These are phyloP conservation scores for Aix galericulata DNA, from an alignment of 2,113 vertebrate species.

Conservation along the genomic window DNA sequence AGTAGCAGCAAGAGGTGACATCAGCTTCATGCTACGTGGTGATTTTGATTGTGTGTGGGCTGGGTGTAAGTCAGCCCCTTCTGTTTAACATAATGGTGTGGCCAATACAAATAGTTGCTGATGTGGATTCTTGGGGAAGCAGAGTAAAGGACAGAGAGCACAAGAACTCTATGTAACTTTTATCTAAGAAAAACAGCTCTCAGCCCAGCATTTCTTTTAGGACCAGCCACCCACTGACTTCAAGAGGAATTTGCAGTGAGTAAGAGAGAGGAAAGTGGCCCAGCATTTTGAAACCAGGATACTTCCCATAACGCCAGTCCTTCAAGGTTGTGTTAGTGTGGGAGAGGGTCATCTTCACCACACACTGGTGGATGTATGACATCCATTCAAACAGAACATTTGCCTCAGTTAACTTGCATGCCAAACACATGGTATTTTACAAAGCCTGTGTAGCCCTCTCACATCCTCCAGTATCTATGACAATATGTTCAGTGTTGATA, in stretches of 20 bases:
- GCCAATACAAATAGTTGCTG: conserved; percentile 35
- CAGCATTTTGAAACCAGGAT: conserved; percentile 20
- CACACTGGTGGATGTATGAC: not conserved
- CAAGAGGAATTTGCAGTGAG: not conserved
- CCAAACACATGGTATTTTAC: conserved; percentile 63
- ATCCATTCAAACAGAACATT: conserved; percentile 45
- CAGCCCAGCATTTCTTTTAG: not conserved
- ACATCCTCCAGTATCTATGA: conserved; percentile 35
- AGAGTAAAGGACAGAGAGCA: not conserved
- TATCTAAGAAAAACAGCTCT: conserved; percentile 24
- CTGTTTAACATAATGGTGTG: conserved; percentile 22
- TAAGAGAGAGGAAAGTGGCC: conserved; percentile 21
- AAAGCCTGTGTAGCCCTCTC: conserved; percentile 41
- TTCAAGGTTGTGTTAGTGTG: conserved; percentile 38
- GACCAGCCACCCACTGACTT: conserved; percentile 28
- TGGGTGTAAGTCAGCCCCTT: conserved; percentile 4
- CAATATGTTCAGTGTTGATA: conserved; percentile 69
- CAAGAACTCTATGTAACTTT: not conserved
- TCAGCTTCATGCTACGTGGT: conserved; percentile 18
- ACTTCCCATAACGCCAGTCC: conserved; percentile 38
- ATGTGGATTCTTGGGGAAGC: not conserved
- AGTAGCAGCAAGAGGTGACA: conserved; percentile 6
- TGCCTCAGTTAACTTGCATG: conserved; percentile 41
- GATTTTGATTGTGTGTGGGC: conserved; percentile 28
- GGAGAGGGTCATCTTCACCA: conserved; percentile 26